phyloP scores from a whole-genome alignment of 2,888 invertebrate species.

The Ichneumon xanthorius region DNA sequence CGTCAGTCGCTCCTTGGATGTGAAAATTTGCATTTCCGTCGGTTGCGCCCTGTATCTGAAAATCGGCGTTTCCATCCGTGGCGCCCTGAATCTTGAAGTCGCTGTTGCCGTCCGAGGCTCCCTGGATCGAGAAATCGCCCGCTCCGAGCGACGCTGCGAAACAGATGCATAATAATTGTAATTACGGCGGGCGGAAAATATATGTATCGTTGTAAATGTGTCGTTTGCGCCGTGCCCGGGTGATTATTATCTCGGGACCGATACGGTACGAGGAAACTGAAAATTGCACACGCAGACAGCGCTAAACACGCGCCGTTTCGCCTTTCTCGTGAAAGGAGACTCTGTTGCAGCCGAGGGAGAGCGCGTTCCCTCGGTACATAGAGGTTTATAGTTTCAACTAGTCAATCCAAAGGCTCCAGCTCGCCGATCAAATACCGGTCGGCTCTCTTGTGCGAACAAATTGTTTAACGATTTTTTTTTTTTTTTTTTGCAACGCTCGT shows the following conservation, averaged over 20 bases:
- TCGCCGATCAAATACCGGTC: conserved; percentile 23
- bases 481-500: conserved; percentile 15
- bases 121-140: conserved; percentile 72
- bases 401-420: neutral
- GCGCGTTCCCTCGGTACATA: conserved; percentile 7
- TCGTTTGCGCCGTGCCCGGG: conserved; percentile 12
- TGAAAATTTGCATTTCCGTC: conserved; percentile 78
- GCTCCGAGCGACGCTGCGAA: conserved; percentile 74
- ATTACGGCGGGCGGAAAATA: neutral
- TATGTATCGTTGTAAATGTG: neutral
- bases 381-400: conserved; percentile 40
- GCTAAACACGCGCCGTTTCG: conserved; percentile 32
- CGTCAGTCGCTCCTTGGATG: conserved; percentile 81
- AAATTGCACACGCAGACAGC: neutral
- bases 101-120: conserved; percentile 50
- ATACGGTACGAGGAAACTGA: conserved; percentile 31
- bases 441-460: conserved; percentile 30
- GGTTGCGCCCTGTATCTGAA: conserved; percentile 76
- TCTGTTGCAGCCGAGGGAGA: conserved; percentile 11
- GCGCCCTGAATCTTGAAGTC: conserved; percentile 67
- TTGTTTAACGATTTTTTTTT: conserved; percentile 31
- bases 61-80: conserved; percentile 71
- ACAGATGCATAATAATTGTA: conserved; percentile 8
- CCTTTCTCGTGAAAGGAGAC: conserved; percentile 66
- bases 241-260: conserved; percentile 53